Evolutionary conservation across 1,140 invertebrate genomes (phyloP).

Genomic region (Drosophila ohnishii): DNA sequence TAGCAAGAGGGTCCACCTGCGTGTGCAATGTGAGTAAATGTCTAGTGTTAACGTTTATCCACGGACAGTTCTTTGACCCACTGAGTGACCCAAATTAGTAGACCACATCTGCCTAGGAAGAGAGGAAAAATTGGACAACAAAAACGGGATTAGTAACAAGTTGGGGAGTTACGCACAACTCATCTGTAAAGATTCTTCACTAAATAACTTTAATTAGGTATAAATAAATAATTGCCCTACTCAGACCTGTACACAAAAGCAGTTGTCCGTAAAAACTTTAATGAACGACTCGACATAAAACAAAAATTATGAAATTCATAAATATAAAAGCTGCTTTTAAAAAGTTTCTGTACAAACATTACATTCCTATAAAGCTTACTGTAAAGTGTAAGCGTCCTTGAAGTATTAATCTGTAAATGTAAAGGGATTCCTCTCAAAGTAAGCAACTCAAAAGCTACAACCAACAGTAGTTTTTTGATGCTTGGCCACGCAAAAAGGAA

Average conservation of each 20-base stretch:
- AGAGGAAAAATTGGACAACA: not conserved
- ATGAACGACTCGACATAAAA: not conserved
- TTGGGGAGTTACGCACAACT: not conserved
- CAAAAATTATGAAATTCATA: not conserved
- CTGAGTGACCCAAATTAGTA: not conserved
- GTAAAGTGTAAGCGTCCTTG: not conserved
- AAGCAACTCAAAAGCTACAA: slow-evolving; percentile 9
- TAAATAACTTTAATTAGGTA: not conserved
- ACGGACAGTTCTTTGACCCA: not conserved
- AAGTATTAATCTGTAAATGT: not conserved
- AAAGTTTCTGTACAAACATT: not conserved
- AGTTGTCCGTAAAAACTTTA: not conserved
- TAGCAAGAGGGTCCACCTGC: slow-evolving; percentile 91
- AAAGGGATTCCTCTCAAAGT: not conserved
- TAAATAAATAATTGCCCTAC: not conserved
- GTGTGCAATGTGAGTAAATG: slow-evolving; percentile 93
- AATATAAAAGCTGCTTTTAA: not conserved
- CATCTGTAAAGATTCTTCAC: not conserved
- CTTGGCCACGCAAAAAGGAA: slow-evolving; percentile 8
- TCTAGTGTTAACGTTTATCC: not conserved
- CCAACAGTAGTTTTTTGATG: not conserved
- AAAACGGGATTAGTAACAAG: not conserved
- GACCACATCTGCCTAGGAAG: not conserved
- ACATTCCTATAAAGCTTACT: not conserved
- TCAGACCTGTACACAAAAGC: no score